phyloP scores from a whole-genome alignment of 2,797 vertebrate genomes.

The Anguilla pacifica region DNA sequence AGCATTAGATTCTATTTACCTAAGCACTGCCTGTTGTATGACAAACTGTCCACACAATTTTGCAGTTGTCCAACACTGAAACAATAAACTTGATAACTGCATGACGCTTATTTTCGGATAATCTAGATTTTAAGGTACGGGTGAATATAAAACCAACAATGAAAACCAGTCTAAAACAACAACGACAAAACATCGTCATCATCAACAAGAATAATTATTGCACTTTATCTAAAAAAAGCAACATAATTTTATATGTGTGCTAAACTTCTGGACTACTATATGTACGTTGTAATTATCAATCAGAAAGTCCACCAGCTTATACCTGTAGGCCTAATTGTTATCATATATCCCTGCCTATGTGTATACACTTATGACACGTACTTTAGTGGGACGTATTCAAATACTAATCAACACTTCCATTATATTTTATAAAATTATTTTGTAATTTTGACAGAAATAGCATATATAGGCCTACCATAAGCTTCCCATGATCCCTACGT shows the following conservation, averaged over 20 bases:
- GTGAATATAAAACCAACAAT: conserved; percentile 42
- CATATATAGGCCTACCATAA: neutral
- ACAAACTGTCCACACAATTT: conserved; percentile 92
- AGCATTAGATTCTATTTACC: conserved; percentile 86
- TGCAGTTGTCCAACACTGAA: conserved; percentile 89
- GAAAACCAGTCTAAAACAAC: conserved; percentile 30
- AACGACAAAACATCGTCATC: conserved; percentile 24
- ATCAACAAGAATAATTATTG: neutral
- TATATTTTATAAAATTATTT: neutral
- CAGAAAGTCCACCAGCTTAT: neutral
- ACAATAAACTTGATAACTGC: conserved; percentile 79
- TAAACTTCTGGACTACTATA: neutral
- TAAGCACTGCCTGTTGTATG: conserved; percentile 88
- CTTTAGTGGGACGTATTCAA: neutral
- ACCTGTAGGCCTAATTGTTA: neutral
- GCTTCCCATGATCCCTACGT: neutral
- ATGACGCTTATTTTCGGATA: conserved; percentile 78
- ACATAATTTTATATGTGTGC: neutral
- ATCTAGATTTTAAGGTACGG: conserved; percentile 45
- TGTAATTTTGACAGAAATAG: neutral
- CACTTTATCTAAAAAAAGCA: neutral
- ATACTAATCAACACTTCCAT: neutral
- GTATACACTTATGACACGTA: neutral
- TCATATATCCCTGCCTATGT: neutral
- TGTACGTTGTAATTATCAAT: neutral